phyloP scores from a whole-genome alignment of 2,113 vertebrate species.

The Aptenodytes forsteri region DNA sequence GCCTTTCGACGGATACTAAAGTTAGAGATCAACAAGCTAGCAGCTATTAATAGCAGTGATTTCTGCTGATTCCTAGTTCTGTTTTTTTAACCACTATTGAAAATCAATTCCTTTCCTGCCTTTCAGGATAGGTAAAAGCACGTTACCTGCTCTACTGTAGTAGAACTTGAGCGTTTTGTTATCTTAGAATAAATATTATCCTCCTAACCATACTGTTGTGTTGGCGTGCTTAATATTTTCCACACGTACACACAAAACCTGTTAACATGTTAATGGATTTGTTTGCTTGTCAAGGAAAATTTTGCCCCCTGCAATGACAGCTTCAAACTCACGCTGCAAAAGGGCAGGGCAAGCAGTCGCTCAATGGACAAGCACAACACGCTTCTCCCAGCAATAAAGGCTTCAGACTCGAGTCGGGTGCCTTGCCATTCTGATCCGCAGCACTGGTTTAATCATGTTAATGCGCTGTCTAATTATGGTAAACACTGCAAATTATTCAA shows the following conservation, averaged over 20 bases:
- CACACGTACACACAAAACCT: background rate
- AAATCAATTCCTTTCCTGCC: background rate
- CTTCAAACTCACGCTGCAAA: background rate
- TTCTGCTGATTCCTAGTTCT: background rate
- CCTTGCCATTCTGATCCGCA: conserved; percentile 21
- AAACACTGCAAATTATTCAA: conserved; percentile 64
- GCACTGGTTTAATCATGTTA: conserved; percentile 37
- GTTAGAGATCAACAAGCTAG: conserved; percentile 25
- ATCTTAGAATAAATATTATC: background rate
- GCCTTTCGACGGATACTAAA: background rate
- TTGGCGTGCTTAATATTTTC: background rate
- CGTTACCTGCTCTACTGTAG: accelerated
- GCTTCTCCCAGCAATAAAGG: background rate
- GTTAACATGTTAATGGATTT: conserved; percentile 55
- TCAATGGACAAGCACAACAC: background rate
- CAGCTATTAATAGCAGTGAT: background rate
- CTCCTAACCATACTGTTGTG: background rate
- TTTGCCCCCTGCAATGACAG: conserved; percentile 45
- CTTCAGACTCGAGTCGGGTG: background rate
- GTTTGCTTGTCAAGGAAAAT: conserved; percentile 53
- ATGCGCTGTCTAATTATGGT: conserved; percentile 69
- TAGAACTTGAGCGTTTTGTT: background rate
- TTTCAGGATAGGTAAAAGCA: background rate
- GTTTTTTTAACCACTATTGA: background rate
- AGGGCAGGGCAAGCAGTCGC: conserved; percentile 32